Evolutionary conservation across 2,888 invertebrate genomes (phyloP).

Genomic region (Tetropium fuscum): DNA sequence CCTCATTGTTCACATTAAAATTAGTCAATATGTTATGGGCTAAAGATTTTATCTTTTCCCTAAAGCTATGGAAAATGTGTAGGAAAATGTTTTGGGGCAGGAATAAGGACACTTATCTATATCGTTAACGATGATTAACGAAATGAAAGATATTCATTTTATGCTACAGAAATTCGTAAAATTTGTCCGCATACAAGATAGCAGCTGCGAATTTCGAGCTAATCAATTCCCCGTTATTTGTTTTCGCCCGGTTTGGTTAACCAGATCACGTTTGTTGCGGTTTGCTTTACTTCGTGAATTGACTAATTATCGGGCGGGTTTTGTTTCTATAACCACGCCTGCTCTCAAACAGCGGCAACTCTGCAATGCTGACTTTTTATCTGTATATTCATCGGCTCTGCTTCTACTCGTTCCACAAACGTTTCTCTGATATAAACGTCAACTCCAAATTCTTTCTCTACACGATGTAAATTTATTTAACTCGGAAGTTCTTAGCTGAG

Average conservation of each 20-base stretch:
- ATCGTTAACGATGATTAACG: too few relatives aligned
- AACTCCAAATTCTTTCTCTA: constrained; percentile 3
- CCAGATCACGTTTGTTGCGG: constrained; percentile 29
- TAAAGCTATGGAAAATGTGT: too few relatives aligned
- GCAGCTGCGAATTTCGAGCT: constrained; percentile 13
- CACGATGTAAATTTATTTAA: constrained; percentile 22
- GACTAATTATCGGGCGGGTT: constrained; percentile 17
- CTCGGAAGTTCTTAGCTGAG: constrained; percentile 39
- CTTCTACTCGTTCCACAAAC: neutral
- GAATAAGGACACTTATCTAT: too few relatives aligned
- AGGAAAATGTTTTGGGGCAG: too few relatives aligned
- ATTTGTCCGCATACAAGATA: too few relatives aligned
- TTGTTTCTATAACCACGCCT: neutral
- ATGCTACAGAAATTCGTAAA: too few relatives aligned
- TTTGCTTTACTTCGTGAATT: constrained; percentile 27
- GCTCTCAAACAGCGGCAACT: too few relatives aligned
- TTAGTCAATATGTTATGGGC: too few relatives aligned
- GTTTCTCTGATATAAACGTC: neutral
- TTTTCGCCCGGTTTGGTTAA: constrained; percentile 23
- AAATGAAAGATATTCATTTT: too few relatives aligned
- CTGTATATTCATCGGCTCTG: neutral
- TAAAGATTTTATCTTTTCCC: too few relatives aligned
- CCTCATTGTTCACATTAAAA: too few relatives aligned
- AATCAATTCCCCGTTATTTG: constrained; percentile 19
- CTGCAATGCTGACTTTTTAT: neutral